Percentiles rank a stretch among this genome's conserved stretches.
phyloP scores from a whole-genome alignment of 1,140 invertebrate species.

The Drosophila lini region DNA sequence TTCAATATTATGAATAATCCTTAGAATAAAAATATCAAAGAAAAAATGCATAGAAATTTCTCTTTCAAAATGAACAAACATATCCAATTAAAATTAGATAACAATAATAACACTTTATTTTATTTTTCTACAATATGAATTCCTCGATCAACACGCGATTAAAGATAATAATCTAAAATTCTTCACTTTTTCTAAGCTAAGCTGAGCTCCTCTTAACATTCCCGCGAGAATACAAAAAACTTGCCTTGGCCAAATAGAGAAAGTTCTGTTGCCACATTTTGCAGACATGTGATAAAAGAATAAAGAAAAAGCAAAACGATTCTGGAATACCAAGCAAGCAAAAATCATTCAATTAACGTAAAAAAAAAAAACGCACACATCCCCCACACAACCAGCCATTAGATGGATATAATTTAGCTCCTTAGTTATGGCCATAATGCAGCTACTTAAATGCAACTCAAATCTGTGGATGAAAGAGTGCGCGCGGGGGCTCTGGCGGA shows the following conservation, averaged over 20 bases:
- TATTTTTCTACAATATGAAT: conserved; percentile 1
- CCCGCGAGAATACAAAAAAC: conserved; percentile 24
- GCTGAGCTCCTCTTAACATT: background rate
- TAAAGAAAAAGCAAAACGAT: conserved; percentile 37
- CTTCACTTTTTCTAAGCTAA: conserved; percentile 14
- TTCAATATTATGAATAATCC: background rate
- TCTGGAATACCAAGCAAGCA: conserved; percentile 40
- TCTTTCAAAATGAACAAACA: no score
- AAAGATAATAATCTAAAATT: conserved; percentile 27
- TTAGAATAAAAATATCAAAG: no score
- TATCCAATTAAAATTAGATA: background rate
- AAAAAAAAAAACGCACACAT: conserved; percentile 1
- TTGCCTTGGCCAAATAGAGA: conserved; percentile 41
- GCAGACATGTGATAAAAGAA: background rate
- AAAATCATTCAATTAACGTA: conserved; percentile 53
- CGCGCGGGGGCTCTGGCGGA: conserved; percentile 35
- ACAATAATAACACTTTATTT: background rate
- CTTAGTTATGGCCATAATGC: conserved; percentile 55
- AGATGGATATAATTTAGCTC: conserved; percentile 59
- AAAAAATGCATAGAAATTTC: background rate
- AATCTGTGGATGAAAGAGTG: background rate
- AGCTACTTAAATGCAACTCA: conserved; percentile 59
- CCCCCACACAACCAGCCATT: conserved; percentile 42
- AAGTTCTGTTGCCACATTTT: conserved; percentile 29
- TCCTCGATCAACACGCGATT: conserved; percentile 15